Percentiles rank a stretch among this genome's conserved stretches.
These are phyloP conservation scores for Plecturocebus donacophilus DNA, from an alignment of 2,113 vertebrate genomes.

Conservation along the genomic window DNA sequence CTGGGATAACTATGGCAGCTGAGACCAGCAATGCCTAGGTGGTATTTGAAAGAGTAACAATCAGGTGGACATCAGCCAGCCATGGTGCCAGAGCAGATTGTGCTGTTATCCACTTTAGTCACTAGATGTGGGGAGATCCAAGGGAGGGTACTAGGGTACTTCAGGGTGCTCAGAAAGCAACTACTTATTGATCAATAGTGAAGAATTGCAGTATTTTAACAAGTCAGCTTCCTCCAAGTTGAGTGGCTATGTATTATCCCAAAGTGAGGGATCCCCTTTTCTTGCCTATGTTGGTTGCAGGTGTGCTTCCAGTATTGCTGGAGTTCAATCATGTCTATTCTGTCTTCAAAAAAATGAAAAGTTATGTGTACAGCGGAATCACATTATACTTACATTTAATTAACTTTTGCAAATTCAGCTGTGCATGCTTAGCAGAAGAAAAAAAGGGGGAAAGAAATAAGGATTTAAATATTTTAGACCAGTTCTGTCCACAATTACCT, in stretches of 20 bases:
- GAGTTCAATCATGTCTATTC: neutral
- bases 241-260: neutral
- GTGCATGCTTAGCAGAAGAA: neutral
- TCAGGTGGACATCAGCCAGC: neutral
- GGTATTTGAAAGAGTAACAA: neutral
- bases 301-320: neutral
- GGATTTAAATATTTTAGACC: slow-evolving; percentile 16
- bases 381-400: neutral
- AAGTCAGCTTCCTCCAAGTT: neutral
- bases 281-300: neutral
- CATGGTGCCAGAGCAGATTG: neutral
- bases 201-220: neutral
- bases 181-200: neutral
- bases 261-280: too few species aligned
- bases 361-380: neutral
- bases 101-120: neutral
- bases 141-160: neutral
- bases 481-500: neutral
- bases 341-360: neutral
- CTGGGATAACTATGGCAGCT: neutral
- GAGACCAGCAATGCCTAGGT: neutral
- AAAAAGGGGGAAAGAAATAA: neutral
- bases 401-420: neutral
- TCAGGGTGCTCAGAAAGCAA: neutral
- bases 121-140: neutral